These are phyloP conservation scores for Chiroxiphia lanceolata DNA, from an alignment of 2,797 vertebrate genomes.

Conservation along the genomic window DNA sequence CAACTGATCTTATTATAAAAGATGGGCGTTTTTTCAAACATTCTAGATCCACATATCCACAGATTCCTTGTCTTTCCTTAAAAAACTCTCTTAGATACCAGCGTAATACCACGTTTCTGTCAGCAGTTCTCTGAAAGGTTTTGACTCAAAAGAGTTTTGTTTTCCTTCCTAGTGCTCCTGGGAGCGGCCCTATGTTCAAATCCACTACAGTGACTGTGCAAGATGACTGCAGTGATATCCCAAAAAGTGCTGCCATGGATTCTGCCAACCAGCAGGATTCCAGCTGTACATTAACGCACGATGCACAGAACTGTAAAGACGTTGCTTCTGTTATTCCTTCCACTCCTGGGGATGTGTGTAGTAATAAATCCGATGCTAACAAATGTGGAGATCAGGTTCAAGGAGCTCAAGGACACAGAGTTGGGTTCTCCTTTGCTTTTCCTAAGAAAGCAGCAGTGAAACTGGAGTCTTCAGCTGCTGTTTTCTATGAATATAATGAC, in stretches of 20 bases:
- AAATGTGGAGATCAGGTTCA: constrained; percentile 73
- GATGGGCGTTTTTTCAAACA: background rate
- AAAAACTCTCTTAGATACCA: background rate
- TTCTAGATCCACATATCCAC: background rate
- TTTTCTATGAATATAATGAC: constrained; percentile 84
- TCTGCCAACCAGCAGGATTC: constrained; percentile 49
- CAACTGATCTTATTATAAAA: background rate
- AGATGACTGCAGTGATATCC: constrained; percentile 65
- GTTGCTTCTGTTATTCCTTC: constrained; percentile 7
- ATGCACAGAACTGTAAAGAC: constrained; percentile 40
- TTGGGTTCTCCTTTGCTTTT: constrained; percentile 87
- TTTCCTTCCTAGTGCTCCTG: constrained; percentile 85
- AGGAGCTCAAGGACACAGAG: constrained; percentile 75
- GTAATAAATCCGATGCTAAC: constrained; percentile 20
- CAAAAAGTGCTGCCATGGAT: constrained; percentile 29
- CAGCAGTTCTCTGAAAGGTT: background rate
- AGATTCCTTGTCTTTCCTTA: background rate
- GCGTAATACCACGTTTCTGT: background rate
- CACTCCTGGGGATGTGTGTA: constrained; percentile 29
- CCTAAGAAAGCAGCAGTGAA: constrained; percentile 84
- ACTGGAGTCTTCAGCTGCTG: constrained; percentile 86
- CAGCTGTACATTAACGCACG: background rate
- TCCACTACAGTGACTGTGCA: constrained; percentile 94
- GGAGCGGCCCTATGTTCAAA: constrained; percentile 97
- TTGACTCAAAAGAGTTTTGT: background rate